These are phyloP conservation scores for Chelonus insularis DNA, from an alignment of 1,140 invertebrate species.

Conservation along the genomic window DNA sequence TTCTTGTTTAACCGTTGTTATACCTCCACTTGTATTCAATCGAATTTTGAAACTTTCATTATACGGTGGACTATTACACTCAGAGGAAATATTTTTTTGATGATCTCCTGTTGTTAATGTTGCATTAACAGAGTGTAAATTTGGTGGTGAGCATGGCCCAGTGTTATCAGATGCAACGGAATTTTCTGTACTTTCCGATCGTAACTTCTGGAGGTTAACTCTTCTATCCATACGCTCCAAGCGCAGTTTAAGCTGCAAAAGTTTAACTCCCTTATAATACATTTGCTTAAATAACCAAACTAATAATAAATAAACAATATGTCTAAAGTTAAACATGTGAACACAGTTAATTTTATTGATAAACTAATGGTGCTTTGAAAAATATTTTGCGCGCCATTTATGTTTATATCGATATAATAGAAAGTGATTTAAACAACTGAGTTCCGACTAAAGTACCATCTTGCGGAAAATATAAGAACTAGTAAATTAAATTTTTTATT, in stretches of 20 bases:
- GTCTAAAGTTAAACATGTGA: neutral
- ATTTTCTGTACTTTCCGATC: conserved; percentile 51
- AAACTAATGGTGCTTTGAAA: neutral
- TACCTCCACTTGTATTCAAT: conserved; percentile 53
- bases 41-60: conserved; percentile 57
- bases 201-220: conserved; percentile 55
- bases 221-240: conserved; percentile 63
- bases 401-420: neutral
- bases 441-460: too few relatives aligned
- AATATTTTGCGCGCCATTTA: neutral
- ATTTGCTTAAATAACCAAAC: conserved; percentile 5
- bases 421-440: too few relatives aligned
- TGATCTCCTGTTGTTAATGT: conserved; percentile 31
- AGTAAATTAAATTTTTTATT: too few relatives aligned
- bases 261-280: conserved; percentile 20
- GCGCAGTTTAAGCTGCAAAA: conserved; percentile 62
- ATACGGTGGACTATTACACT: conserved; percentile 45
- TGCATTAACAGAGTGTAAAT: conserved; percentile 44
- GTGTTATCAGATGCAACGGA: conserved; percentile 42
- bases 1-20: conserved; percentile 56
- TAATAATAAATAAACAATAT: neutral
- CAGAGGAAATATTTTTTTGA: conserved; percentile 40
- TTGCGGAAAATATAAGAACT: too few relatives aligned
- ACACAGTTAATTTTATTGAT: too few relatives aligned
- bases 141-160: conserved; percentile 47